Conservation (phyloP, 1,140 invertebrate genomes). For the Habropoda laboriosa region DNA sequence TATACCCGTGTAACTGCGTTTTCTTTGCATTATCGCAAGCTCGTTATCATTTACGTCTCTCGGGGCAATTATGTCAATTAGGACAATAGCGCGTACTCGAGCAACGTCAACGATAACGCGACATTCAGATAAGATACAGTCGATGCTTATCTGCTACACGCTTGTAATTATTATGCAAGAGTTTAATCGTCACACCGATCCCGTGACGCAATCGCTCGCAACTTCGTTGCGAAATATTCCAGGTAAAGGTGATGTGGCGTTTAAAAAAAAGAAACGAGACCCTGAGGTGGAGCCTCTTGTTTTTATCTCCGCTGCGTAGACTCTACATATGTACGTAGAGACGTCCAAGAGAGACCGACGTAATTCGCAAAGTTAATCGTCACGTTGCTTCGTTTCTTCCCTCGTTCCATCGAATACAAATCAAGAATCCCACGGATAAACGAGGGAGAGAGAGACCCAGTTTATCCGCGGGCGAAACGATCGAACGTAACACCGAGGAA, state of each 20-base stretch:
- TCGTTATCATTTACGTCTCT: background rate
- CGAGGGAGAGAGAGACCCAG: too few species aligned
- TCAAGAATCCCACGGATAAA: too few species aligned
- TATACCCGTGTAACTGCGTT: too few species aligned
- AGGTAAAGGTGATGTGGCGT: too few species aligned
- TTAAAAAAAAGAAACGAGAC: too few species aligned
- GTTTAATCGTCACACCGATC: background rate
- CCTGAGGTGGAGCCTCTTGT: too few species aligned
- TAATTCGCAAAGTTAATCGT: background rate
- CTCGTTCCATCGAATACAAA: background rate
- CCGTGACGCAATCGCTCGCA: background rate
- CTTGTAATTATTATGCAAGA: constrained; percentile 24
- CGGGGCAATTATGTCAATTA: background rate
- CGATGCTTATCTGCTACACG: constrained; percentile 12
- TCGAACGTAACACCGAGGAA: background rate
- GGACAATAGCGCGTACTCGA: background rate
- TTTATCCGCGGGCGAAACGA: background rate
- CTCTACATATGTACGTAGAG: background rate
- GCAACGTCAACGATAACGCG: constrained; percentile 15
- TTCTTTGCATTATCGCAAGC: background rate
- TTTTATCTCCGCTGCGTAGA: background rate
- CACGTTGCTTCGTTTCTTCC: background rate
- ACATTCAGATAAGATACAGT: constrained; percentile 1
- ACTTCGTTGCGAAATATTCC: constrained; percentile 8
- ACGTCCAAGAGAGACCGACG: too few species aligned